These are phyloP conservation scores for Marmota flaviventris DNA, from an alignment of 2,113 vertebrate species.

Conservation along the genomic window DNA sequence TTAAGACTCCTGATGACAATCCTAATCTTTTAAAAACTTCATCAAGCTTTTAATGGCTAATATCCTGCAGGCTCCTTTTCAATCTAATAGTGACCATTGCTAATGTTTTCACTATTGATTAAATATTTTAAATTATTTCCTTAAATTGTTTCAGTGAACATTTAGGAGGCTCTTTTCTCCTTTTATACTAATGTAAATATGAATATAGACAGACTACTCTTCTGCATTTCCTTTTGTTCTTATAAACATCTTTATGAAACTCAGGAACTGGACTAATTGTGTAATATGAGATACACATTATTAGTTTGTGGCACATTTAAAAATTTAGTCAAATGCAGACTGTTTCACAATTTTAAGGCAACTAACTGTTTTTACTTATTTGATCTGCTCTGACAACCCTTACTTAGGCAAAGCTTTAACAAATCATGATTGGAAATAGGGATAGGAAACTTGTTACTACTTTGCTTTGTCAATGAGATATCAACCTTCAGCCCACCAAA, in stretches of 20 bases:
- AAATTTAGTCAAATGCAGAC: not conserved
- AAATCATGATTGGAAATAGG: not conserved
- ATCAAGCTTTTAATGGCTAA: not conserved
- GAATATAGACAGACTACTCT: not conserved
- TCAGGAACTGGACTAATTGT: slow-evolving; percentile 3
- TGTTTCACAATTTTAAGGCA: not conserved
- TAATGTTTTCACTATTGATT: not conserved
- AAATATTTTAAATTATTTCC: not conserved
- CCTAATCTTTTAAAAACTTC: not conserved
- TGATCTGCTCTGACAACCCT: not conserved
- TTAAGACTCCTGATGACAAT: not conserved
- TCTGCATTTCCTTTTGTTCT: slow-evolving; percentile 4
- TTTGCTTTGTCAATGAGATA: not conserved
- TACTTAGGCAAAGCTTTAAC: not conserved
- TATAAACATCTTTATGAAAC: not conserved
- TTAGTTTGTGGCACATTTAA: not conserved
- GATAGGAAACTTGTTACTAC: not conserved
- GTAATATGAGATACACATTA: not conserved
- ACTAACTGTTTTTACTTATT: not conserved
- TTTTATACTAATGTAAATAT: not conserved
- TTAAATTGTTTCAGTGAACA: not conserved
- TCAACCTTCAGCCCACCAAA: not conserved
- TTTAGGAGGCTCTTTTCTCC: not conserved
- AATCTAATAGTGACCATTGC: not conserved
- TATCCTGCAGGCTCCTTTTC: not conserved